These are phyloP conservation scores for Drosophila cognata DNA, from an alignment of 2,888 invertebrate genomes.

Conservation along the genomic window DNA sequence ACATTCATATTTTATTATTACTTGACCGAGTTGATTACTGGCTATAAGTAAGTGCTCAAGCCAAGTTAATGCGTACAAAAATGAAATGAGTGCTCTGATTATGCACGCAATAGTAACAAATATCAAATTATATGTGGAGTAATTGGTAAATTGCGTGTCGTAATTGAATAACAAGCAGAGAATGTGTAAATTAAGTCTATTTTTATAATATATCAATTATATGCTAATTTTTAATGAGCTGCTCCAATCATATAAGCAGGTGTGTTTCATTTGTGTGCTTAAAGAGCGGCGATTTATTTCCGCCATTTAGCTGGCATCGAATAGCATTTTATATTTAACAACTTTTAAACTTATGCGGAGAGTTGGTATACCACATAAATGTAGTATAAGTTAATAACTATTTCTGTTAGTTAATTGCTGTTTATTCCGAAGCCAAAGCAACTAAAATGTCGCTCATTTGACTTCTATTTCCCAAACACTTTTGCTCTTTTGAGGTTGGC, in stretches of 20 bases:
- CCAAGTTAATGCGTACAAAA: background rate
- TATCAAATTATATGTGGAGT: slow-evolving; percentile 11
- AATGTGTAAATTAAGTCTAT: background rate
- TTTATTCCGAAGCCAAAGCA: background rate
- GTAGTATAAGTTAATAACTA: background rate
- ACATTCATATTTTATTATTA: background rate
- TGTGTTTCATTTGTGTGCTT: background rate
- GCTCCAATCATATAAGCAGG: background rate
- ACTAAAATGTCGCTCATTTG: background rate
- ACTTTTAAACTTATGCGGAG: background rate
- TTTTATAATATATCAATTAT: slow-evolving; percentile 4
- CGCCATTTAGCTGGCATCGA: background rate
- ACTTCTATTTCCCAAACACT: background rate
- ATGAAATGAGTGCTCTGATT: background rate
- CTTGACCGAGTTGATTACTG: background rate
- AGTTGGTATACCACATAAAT: background rate
- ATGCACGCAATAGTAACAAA: slow-evolving; percentile 8
- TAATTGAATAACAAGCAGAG: slow-evolving; percentile 8
- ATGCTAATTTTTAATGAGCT: background rate
- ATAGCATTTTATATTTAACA: background rate
- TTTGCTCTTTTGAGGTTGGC: background rate
- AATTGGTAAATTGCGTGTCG: slow-evolving; percentile 21
- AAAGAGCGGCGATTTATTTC: background rate
- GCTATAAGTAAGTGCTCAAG: slow-evolving; percentile 1
- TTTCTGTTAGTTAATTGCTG: background rate